Evolutionary conservation across 2,888 invertebrate species (phyloP), one percentile per base, ranked within the genome.

Genomic region (Stenchaetothrips biformis): DNA sequence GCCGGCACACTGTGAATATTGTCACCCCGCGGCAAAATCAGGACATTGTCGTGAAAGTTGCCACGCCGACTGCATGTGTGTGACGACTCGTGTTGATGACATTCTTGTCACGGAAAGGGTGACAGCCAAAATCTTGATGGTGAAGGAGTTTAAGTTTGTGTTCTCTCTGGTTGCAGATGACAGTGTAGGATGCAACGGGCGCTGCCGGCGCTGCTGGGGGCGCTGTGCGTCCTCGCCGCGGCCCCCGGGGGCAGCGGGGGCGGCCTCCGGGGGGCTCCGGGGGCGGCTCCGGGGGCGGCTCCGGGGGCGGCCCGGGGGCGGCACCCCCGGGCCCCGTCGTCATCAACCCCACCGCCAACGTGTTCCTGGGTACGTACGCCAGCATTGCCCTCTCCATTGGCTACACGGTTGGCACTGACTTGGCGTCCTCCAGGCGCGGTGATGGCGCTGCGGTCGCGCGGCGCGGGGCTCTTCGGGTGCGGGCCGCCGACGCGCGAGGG

Each of bases 391-490:
- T n/a, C n/a, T n/a, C n/a, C n/a, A n/a, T n/a, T n/a, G n/a, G n/a
- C n/a, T n/a, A n/a, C n/a, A n/a, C n/a, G n/a, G n/a, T n/a, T n/a
- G n/a, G n/a, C n/a, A n/a, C n/a, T n/a, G n/a, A n/a, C n/a, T 21
- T 21, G 67, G n/a, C 25, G n/a, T 18, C 53, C 53, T 4, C 9
- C 67, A 74, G 67, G 67, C 25, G 67, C 67, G 6, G 25, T 74
- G 67, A 25, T 74, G 67, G 67, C 67, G 25, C 67, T 74, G 67
- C 21, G 67, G 67, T n/a, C 67, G 67, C 67, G 67, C 21, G 67
- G 67, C 67, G 7, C 21, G 21, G 67, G 67, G 21, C 67, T 74
- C 67, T 74, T 74, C 67, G 67, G 67, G 9, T 74, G 67, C 67
- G 67, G 67, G 21, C 9, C 67, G 21, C 67, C 8, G 25, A 74